A percentile compares a stretch with the other conserved stretches of the same genome.
Conservation (phyloP, 2,113 vertebrate species). For the Rostratula benghalensis region DNA sequence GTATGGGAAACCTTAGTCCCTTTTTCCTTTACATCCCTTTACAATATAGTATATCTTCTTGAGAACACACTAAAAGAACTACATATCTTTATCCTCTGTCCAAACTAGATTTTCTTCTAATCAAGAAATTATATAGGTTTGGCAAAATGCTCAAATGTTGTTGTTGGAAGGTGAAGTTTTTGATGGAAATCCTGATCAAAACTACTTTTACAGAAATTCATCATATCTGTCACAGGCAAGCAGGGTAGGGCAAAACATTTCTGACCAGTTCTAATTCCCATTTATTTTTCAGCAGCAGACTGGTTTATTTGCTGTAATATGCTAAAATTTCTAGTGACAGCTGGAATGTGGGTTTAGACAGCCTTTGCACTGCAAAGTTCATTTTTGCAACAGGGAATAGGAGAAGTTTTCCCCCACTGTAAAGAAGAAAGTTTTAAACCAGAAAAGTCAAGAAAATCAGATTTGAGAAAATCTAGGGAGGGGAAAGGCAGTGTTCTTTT, state of each 20-base stretch:
- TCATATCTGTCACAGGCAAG: neutral
- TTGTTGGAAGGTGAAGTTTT: neutral
- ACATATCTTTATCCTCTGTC: neutral
- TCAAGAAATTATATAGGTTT: neutral
- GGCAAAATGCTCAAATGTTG: neutral
- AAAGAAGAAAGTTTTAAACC: neutral
- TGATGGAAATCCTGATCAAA: neutral
- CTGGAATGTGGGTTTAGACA: conserved; percentile 51
- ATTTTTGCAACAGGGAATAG: conserved; percentile 31
- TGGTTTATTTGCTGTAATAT: conserved; percentile 54
- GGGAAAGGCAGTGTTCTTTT: neutral
- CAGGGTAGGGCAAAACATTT: neutral
- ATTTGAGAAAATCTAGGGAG: neutral
- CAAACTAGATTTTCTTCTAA: neutral
- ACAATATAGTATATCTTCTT: neutral
- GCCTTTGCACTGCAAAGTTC: conserved; percentile 53
- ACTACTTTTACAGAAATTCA: neutral
- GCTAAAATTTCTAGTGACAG: conserved; percentile 35
- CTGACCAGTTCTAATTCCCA: neutral
- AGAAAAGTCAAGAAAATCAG: neutral
- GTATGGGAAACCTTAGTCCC: neutral
- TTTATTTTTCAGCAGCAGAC: conserved; percentile 44
- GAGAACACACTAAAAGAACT: conserved; percentile 10
- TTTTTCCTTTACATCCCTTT: neutral
- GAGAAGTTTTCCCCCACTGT: neutral